Base-by-base conservation (phyloP, 2,113 vertebrate species). In the Parus major region DNA sequence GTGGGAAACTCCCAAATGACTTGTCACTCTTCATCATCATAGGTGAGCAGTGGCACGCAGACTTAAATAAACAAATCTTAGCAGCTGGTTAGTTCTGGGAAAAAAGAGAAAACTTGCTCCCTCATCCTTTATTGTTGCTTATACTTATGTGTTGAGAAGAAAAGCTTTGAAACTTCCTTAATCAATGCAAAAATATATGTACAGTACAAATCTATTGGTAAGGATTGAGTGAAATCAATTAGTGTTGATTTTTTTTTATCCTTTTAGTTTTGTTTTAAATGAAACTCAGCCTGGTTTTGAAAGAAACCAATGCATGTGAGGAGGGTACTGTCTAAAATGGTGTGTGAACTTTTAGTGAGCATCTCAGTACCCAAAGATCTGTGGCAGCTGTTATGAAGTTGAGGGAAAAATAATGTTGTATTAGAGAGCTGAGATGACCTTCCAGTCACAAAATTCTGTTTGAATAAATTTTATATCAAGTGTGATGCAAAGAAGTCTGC, bases 1-100 rank as follows among this genome's bases (percentile, higher is more conserved):
- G 31, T 97, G 88, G 96, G 86, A 92, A 94, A 94, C 57, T 97
- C 61, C 72, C 70, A 95, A 52, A 65, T 92, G 86, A 76, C 44
- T 90, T 12, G 36, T 88, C 60, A 52, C 35, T 60, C 57, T 53
- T 95, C 28, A 20, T 96, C 90, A 87, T 46, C 91, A 76, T 82
- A 75, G 65, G 80, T 83, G 94, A 87, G 69, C 73, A 93, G 46
- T 77, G 75, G 64, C 31, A 53, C 33, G 18, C 33, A 82, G 55
- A 69, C 84, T 93, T 92, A 52, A 68, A 90, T 19, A 82, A 76
- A 75, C 18, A 69, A 94, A 63, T 47, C 50, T 90, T 94, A 75
- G 64, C 80, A 96, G 60, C 77, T 96, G 73, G 56, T 90, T 90
- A 77, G 17, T 95, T 90, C 55, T 73, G 88, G 61, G 68, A 46